Evolutionary conservation across 1,140 invertebrate species (phyloP).

Genomic region (Drosophila grimshawi): DNA sequence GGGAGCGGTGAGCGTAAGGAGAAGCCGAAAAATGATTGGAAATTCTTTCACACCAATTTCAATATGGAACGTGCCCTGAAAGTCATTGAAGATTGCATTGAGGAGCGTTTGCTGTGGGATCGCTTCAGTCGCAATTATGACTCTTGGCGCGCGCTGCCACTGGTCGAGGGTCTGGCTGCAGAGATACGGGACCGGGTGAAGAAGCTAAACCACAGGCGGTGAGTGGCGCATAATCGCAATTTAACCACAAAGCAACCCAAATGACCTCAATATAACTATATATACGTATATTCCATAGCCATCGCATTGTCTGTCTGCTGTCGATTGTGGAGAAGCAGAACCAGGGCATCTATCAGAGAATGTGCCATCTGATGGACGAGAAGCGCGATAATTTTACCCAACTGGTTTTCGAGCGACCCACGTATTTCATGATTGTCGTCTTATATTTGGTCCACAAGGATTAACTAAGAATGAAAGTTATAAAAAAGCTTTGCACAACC

Average conservation of each 20-base stretch:
- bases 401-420: conserved; percentile 76
- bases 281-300: conserved; percentile 38
- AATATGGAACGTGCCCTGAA: conserved; percentile 82
- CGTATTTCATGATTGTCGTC: conserved; percentile 80
- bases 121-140: conserved; percentile 81
- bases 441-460: conserved; percentile 80
- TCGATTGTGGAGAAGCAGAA: conserved; percentile 82
- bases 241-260: conserved; percentile 4
- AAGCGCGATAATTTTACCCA: conserved; percentile 80
- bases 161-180: conserved; percentile 72
- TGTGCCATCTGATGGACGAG: conserved; percentile 80
- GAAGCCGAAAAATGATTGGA: conserved; percentile 77
- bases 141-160: conserved; percentile 76
- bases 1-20: conserved; percentile 51
- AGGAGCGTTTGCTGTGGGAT: conserved; percentile 82
- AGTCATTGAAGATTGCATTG: conserved; percentile 78
- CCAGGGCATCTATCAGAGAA: conserved; percentile 76
- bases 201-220: conserved; percentile 79
- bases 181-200: conserved; percentile 81
- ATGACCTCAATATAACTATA: conserved; percentile 16
- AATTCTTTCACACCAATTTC: conserved; percentile 83
- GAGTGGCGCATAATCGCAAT: conserved; percentile 26
- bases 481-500: conserved; percentile 29
- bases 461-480: conserved; percentile 47
- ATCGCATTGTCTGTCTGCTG: conserved; percentile 79